These are phyloP conservation scores for Sycophila texana DNA, from an alignment of 2,888 invertebrate species.

Conservation along the genomic window DNA sequence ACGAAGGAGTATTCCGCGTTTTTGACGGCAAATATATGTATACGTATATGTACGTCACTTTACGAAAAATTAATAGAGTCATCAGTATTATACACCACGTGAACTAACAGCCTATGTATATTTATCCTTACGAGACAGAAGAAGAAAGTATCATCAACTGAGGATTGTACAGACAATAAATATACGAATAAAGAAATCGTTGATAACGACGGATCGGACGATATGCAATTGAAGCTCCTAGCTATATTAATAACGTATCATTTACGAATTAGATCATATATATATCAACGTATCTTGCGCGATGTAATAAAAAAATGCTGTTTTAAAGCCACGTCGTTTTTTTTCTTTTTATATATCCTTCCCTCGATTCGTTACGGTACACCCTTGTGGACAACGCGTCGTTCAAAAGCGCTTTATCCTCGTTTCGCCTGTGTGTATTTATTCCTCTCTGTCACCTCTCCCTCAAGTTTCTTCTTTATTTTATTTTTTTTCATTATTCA, in stretches of 20 bases:
- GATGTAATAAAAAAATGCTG: conserved; percentile 48
- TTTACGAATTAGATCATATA: conserved; percentile 43
- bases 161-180: too few species aligned
- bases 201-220: conserved; percentile 57
- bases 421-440: conserved; percentile 23
- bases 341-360: conserved; percentile 13
- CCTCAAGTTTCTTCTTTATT: conserved; percentile 34
- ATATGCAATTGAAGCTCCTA: conserved; percentile 41
- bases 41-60: conserved; percentile 11
- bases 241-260: conserved; percentile 10
- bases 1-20: background rate
- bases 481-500: conserved; percentile 57
- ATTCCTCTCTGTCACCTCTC: conserved; percentile 8
- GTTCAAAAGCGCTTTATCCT: conserved; percentile 56
- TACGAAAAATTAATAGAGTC: conserved; percentile 31
- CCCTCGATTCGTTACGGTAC: conserved; percentile 8
- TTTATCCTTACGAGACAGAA: conserved; percentile 1
- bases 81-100: background rate
- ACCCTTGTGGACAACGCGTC: conserved; percentile 51
- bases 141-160: background rate
- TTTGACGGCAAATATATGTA: conserved; percentile 1
- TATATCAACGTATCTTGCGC: conserved; percentile 15
- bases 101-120: background rate
- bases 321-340: conserved; percentile 14
- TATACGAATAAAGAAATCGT: conserved; percentile 50